Evolutionary conservation across 2,888 invertebrate genomes (phyloP).

Genomic region (Mythimna pallens): DNA sequence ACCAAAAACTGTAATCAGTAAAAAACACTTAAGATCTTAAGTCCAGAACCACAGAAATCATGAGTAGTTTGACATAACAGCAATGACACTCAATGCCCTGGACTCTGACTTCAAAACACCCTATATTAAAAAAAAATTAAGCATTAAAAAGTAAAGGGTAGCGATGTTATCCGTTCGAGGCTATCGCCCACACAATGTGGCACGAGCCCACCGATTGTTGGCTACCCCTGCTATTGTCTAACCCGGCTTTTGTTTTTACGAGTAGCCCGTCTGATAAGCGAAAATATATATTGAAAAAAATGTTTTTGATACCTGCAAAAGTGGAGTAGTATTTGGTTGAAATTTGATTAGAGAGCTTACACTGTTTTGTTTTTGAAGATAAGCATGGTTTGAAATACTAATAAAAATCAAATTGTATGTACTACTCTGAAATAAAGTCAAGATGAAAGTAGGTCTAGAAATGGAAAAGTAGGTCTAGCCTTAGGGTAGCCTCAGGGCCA

Average conservation of each 20-base stretch:
- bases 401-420: background rate
- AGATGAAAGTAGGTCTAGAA: background rate
- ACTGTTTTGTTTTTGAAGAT: background rate
- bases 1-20: background rate
- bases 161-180: constrained; percentile 58
- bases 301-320: constrained; percentile 44
- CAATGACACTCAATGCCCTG: constrained; percentile 33
- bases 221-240: constrained; percentile 76
- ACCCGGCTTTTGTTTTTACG: constrained; percentile 71
- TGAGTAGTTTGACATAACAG: constrained; percentile 12
- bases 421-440: background rate
- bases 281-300: constrained; percentile 56
- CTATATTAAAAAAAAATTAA: constrained; percentile 41
- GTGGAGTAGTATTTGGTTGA: constrained; percentile 24
- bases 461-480: background rate
- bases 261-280: constrained; percentile 71
- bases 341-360: constrained; percentile 29
- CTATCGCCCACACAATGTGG: constrained; percentile 72
- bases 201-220: constrained; percentile 76
- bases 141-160: constrained; percentile 71
- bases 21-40: constrained; percentile 12
- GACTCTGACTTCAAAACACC: constrained; percentile 36
- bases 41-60: constrained; percentile 11
- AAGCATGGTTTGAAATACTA: background rate
- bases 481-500: too few species aligned